Evolutionary conservation across 2,888 invertebrate genomes (phyloP), one percentile per base, ranked within the genome.

Genomic region (Leptinotarsa juncta): DNA sequence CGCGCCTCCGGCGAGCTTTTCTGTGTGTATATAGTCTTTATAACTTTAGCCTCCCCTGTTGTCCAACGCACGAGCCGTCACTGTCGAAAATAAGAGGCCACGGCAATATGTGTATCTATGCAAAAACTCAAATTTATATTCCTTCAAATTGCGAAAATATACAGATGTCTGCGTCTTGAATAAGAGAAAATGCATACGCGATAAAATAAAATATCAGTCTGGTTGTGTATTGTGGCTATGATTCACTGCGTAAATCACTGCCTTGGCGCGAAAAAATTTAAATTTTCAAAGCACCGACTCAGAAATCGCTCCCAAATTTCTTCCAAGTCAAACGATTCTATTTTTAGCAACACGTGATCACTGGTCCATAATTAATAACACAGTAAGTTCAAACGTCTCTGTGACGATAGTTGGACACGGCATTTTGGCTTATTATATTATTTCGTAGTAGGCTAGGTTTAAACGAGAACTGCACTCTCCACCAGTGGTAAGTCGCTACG

Each of bases 321-420:
- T 23, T 14, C 23, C 23, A 57, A 23, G 57, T 4, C 23, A 26
- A 57, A 23, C 15, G 20, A 15, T 23, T 57, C 23, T 57, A 57
- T 57, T 57, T 57, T 23, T 57, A 57, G 20, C 14, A 23, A 23
- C 18, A 57, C 57, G 23, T 14, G 57, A 20, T 53, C n/a, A 12
- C 18, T n/a, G 53, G n/a, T 18, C 53, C 53, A 53, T 57, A 57
- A 57, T 57, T 57, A 26, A 57, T 57, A 57, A 57, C 57, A 57
- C 15, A 12, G 57, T 14, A 26, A 20, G 23, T 23, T 57, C 57
- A 57, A 20, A 20, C 57, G 3, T 23, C 4, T 57, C 20, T 57
- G 20, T 57, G 57, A 57, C 26, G 57, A 23, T 14, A 57, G 10
- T 23, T 12, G 4, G 57, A 23, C 12, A 57, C 53, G n/a, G 18